These are phyloP conservation scores for Hiodon tergisus DNA, from an alignment of 2,113 vertebrate genomes.

Conservation along the genomic window DNA sequence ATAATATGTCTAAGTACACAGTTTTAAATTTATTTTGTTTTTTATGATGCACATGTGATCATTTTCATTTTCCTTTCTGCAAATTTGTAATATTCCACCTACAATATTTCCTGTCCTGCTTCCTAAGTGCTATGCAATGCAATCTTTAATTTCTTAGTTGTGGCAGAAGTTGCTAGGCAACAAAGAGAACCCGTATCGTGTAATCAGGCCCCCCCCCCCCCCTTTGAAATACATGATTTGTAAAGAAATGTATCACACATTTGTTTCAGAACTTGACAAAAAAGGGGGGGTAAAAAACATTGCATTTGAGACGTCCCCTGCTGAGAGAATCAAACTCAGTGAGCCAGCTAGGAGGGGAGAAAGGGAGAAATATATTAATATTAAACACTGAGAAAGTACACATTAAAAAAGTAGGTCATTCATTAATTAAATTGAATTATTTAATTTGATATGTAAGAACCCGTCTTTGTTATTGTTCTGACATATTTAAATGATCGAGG, in stretches of 20 bases:
- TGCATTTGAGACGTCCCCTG: not conserved
- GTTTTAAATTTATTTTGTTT: too few relatives aligned
- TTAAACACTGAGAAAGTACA: not conserved
- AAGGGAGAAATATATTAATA: not conserved
- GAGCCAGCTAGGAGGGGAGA: not conserved
- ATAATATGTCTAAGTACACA: too few relatives aligned
- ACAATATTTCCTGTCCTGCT: not conserved
- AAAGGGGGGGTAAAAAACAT: not conserved
- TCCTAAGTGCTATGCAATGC: constrained; percentile 36
- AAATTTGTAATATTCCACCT: too few relatives aligned
- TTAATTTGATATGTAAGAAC: not conserved
- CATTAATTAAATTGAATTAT: not conserved
- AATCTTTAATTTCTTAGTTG: constrained; percentile 30
- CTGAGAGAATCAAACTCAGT: constrained; percentile 3
- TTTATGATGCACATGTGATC: too few relatives aligned
- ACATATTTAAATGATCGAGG: not conserved
- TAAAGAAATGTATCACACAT: not conserved
- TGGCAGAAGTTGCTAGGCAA: constrained; percentile 28
- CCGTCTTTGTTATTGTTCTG: not conserved
- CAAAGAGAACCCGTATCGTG: constrained; percentile 28
- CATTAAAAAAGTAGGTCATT: not conserved
- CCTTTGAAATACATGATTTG: not conserved
- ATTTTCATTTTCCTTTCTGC: too few relatives aligned
- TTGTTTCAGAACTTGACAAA: not conserved
- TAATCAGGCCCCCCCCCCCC: not conserved